Conservation (phyloP, 2,797 vertebrate species). For the Leptatherina wallacei region DNA sequence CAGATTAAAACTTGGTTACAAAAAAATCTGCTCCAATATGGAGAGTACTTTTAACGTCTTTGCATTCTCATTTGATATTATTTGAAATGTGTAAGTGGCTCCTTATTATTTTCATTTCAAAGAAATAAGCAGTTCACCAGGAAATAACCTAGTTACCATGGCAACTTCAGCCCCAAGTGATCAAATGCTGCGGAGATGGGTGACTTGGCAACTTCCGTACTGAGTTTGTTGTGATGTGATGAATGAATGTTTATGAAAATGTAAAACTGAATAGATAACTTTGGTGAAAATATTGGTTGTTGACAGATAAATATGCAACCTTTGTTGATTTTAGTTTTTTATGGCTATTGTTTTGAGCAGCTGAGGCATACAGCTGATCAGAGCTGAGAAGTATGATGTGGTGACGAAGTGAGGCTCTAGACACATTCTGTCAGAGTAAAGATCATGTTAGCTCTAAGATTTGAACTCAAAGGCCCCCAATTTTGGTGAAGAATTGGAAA, state of each 20-base stretch:
- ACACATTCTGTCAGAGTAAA: too few species aligned
- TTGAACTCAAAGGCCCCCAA: too few species aligned
- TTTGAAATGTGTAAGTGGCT: background rate
- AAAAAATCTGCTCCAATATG: background rate
- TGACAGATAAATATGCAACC: background rate
- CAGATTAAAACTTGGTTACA: background rate
- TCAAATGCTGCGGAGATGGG: background rate
- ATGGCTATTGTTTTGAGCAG: background rate
- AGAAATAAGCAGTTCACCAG: background rate
- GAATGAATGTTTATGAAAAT: background rate
- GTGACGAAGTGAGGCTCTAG: background rate
- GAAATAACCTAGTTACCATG: background rate
- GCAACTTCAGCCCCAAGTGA: background rate
- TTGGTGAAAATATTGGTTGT: background rate
- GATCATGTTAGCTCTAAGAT: too few species aligned
- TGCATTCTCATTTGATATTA: background rate
- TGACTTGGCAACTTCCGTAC: background rate
- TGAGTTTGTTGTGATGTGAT: background rate
- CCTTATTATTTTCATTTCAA: background rate
- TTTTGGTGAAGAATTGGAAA: too few species aligned
- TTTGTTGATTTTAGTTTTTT: background rate
- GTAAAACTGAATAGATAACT: background rate
- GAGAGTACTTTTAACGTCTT: background rate
- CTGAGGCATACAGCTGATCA: background rate
- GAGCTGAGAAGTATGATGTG: background rate